Conservation (phyloP, 37 sponge, comb jelly and placozoan species). For the Axinella damicornis region DNA sequence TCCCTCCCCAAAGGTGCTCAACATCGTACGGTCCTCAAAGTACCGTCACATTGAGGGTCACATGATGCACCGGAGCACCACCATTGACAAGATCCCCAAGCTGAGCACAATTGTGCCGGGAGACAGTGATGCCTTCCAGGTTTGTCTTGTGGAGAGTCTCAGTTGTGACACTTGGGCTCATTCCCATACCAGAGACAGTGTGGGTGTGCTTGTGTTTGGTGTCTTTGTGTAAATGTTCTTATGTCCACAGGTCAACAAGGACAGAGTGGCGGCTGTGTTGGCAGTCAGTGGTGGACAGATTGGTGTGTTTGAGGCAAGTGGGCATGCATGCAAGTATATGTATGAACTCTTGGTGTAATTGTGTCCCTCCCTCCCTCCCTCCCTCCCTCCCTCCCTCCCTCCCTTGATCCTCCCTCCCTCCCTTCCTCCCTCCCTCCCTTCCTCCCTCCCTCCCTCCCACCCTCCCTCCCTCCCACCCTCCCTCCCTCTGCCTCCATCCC, state of each 20-base stretch:
- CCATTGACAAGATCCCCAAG: conserved; percentile 75
- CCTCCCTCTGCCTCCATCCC: too few relatives aligned
- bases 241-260: conserved; percentile 58
- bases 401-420: too few relatives aligned
- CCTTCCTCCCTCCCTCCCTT: too few relatives aligned
- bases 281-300: conserved; percentile 81
- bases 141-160: not conserved
- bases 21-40: conserved; percentile 80
- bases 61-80: conserved; percentile 65
- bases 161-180: too few relatives aligned
- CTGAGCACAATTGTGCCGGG: conserved; percentile 75
- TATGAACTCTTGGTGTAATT: too few relatives aligned
- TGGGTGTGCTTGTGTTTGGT: not conserved
- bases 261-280: conserved; percentile 62
- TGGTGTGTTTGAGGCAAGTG: conserved; percentile 77
- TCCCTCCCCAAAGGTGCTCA: conserved; percentile 38
- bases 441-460: too few relatives aligned
- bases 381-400: too few relatives aligned
- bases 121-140: conserved; percentile 79
- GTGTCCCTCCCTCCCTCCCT: too few relatives aligned
- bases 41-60: conserved; percentile 81
- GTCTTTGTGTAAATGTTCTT: not conserved
- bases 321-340: not conserved
- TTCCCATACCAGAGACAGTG: too few relatives aligned
- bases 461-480: too few relatives aligned